phyloP scores from a whole-genome alignment of 2,113 vertebrate genomes.

The Dermatemys mawii region DNA sequence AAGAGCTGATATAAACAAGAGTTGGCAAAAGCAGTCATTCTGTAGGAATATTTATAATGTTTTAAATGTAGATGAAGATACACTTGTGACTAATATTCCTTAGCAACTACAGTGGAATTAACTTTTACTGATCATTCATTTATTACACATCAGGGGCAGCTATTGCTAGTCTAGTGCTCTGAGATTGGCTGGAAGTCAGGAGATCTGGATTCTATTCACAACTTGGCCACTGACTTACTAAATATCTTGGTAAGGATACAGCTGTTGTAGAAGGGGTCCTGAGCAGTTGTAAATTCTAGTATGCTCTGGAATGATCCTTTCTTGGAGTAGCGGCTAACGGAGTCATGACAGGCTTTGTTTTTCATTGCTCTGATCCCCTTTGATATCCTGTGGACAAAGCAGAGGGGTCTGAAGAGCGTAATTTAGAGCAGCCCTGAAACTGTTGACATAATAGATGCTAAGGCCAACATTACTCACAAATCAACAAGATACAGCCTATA shows the following conservation, averaged over 20 bases:
- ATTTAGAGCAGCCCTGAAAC: not conserved
- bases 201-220: not conserved
- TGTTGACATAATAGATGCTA: not conserved
- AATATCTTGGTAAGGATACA: not conserved
- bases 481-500: not conserved
- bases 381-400: not conserved
- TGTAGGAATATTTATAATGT: not conserved
- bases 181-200: not conserved
- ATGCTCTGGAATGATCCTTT: not conserved
- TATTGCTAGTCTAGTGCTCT: not conserved
- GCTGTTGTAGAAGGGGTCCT: not conserved
- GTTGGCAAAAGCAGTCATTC: not conserved
- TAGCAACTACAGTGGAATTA: not conserved
- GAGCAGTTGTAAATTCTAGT: not conserved
- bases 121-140: rapidly evolving
- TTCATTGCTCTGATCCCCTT: not conserved
- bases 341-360: not conserved
- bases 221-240: not conserved
- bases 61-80: not conserved
- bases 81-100: not conserved
- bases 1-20: not conserved
- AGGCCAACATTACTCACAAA: not conserved
- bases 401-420: not conserved
- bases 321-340: not conserved
- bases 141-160: not conserved